Conservation (phyloP, 2,113 vertebrate genomes). For the Chaetodon trifascialis region DNA sequence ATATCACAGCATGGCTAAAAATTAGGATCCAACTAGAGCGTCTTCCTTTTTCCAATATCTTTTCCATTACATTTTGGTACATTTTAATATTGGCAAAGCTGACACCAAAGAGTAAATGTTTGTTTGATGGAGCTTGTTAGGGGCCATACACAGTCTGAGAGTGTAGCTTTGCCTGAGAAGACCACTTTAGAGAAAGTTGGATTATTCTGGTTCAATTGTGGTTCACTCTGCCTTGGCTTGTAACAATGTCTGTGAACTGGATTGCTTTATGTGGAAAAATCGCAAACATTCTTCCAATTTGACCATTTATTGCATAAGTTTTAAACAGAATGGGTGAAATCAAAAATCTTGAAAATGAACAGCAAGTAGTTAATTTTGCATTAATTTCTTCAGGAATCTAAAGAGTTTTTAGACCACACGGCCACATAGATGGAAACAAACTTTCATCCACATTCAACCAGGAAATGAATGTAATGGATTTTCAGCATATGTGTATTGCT, state of each 20-base stretch:
- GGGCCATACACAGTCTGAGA: background rate
- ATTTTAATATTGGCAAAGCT: background rate
- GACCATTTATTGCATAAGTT: background rate
- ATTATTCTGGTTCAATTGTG: slow-evolving; percentile 7
- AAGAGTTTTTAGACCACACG: background rate
- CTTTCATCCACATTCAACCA: background rate
- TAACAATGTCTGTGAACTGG: background rate
- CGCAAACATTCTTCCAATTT: background rate
- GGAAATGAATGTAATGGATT: slow-evolving; percentile 5
- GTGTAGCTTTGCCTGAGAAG: background rate
- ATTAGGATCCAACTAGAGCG: background rate
- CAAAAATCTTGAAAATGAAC: too few relatives aligned
- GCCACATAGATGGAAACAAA: background rate
- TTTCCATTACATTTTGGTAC: background rate
- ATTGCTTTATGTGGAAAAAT: slow-evolving; percentile 24
- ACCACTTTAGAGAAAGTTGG: slow-evolving; percentile 10
- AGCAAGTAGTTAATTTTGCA: background rate
- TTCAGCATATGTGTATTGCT: slow-evolving; percentile 14
- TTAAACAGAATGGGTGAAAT: background rate
- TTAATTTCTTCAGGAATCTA: background rate
- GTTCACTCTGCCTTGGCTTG: slow-evolving; percentile 3
- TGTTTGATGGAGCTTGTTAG: background rate
- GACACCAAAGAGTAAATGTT: background rate
- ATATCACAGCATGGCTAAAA: too few relatives aligned
- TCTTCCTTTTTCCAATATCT: too few relatives aligned